These are phyloP conservation scores for Centruroides sculpturatus DNA, from an alignment of 1,140 invertebrate genomes.

Conservation along the genomic window DNA sequence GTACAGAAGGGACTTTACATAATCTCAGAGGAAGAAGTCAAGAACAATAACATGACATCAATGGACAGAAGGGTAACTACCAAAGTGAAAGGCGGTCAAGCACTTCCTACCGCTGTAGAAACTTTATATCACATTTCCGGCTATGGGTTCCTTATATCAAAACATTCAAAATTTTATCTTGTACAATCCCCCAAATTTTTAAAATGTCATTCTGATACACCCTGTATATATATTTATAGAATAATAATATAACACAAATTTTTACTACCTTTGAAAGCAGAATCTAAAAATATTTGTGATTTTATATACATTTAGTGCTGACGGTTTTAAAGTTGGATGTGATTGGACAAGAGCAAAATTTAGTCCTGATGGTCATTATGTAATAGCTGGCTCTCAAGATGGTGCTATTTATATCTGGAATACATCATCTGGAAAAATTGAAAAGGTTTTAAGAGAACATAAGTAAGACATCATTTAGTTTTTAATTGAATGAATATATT, in stretches of 20 bases:
- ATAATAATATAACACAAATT: background rate
- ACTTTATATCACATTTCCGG: no score
- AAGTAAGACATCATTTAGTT: conserved; percentile 45
- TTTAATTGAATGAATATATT: background rate
- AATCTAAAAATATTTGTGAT: background rate
- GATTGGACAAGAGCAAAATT: conserved; percentile 87
- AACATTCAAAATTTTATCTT: no score
- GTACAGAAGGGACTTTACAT: no score
- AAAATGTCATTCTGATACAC: no score
- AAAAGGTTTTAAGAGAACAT: conserved; percentile 75
- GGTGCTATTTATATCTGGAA: conserved; percentile 88
- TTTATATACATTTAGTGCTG: conserved; percentile 47
- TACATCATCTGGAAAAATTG: conserved; percentile 54
- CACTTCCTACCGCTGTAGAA: no score
- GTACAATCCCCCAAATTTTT: no score
- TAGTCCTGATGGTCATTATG: conserved; percentile 73
- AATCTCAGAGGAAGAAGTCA: no score
- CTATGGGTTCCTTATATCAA: no score
- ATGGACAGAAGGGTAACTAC: no score
- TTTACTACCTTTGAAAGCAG: background rate
- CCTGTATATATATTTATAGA: no score
- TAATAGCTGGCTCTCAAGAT: conserved; percentile 77
- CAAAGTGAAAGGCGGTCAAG: no score
- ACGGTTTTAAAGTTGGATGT: conserved; percentile 85
- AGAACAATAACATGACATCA: no score